phyloP scores from a whole-genome alignment of 2,888 invertebrate species.

The Papilio demoleus region DNA sequence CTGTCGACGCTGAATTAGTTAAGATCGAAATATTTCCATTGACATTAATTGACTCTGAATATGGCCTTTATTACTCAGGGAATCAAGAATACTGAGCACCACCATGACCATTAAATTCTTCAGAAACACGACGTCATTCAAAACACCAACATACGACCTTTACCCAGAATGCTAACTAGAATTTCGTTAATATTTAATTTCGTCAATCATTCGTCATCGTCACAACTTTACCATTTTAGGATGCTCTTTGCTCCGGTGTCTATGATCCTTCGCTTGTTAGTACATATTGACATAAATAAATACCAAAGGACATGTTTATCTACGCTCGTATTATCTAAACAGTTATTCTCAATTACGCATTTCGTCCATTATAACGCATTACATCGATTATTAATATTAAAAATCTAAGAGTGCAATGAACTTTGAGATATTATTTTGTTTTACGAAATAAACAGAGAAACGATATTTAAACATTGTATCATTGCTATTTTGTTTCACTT shows the following conservation, averaged over 20 bases:
- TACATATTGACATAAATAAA: slow-evolving; percentile 32
- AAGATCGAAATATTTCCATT: too few relatives aligned
- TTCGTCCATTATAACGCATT: not conserved
- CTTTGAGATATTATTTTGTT: not conserved
- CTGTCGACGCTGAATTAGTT: too few relatives aligned
- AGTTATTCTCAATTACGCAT: slow-evolving; percentile 24
- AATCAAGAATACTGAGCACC: too few relatives aligned
- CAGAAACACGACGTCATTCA: slow-evolving; percentile 20
- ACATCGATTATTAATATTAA: not conserved
- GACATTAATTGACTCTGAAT: too few relatives aligned
- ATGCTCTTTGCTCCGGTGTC: slow-evolving; percentile 17
- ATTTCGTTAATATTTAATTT: not conserved
- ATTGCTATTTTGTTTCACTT: not conserved
- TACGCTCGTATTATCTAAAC: slow-evolving; percentile 6
- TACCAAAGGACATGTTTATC: slow-evolving; percentile 14
- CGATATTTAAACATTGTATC: not conserved
- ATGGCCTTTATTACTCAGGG: too few relatives aligned
- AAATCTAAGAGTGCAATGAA: not conserved
- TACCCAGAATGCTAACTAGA: not conserved
- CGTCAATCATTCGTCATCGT: slow-evolving; percentile 33
- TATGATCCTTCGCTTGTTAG: slow-evolving; percentile 26
- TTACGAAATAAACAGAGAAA: not conserved
- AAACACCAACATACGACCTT: not conserved
- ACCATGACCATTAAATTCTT: slow-evolving; percentile 18
- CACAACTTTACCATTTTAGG: slow-evolving; percentile 26